phyloP scores from a whole-genome alignment of 2,113 vertebrate genomes.

The Myrmophylax atrothorax region DNA sequence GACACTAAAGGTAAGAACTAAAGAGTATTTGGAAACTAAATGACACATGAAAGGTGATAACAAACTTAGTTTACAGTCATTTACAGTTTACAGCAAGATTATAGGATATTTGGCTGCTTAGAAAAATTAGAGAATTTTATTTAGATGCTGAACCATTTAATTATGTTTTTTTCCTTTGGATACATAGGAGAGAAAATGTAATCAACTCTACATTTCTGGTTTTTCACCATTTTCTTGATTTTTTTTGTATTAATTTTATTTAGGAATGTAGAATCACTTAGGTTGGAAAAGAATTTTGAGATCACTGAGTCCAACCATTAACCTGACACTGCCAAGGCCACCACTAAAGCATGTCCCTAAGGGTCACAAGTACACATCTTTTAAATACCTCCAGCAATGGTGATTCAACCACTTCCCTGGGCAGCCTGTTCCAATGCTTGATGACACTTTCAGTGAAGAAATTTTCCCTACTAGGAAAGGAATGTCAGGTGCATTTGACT shows the following conservation, averaged over 20 bases:
- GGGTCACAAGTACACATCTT: background rate
- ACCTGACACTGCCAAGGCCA: background rate
- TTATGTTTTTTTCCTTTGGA: background rate
- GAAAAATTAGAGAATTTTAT: background rate
- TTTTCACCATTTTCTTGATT: background rate
- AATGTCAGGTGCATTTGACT: background rate
- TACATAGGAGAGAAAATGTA: background rate
- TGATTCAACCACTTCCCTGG: background rate
- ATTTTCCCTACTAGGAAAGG: background rate
- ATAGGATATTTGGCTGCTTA: background rate
- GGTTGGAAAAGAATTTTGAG: background rate
- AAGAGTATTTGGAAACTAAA: background rate
- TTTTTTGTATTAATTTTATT: background rate
- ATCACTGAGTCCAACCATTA: background rate
- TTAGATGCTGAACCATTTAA: background rate
- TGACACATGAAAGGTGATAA: background rate
- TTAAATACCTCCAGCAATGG: background rate
- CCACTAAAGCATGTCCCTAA: background rate
- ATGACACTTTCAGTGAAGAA: background rate
- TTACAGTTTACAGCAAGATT: background rate
- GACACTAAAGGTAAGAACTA: background rate
- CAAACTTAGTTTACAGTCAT: background rate
- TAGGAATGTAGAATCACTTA: background rate
- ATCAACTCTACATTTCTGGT: background rate
- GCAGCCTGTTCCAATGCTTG: background rate